Evolutionary conservation across 2,888 invertebrate species (phyloP), one percentile per base, ranked within the genome.

Genomic region (Gastracanthus pulcherrimus): DNA sequence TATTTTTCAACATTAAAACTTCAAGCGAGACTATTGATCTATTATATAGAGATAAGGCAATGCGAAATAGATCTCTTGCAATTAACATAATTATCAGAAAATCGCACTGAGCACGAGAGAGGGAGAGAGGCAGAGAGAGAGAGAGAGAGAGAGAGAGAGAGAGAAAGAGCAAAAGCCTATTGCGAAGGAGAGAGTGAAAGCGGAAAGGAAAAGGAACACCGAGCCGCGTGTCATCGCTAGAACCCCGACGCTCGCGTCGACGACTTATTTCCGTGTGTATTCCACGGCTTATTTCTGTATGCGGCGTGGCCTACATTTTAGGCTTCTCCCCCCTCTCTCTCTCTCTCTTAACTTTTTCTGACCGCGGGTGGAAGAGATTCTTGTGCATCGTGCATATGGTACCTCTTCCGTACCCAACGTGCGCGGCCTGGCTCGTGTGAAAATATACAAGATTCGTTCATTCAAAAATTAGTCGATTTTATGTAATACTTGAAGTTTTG

Each of bases 261-360:
- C 76, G 80, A 72, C 79, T 82, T 80, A 78, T 77, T 80, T 83
- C 84, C 70, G 84, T 79, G 67, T 81, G 72, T 81, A 80, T 75
- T 78, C 55, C 77, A 76, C 60, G n/a, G 83, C 81, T 84, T 86
- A 86, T 85, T 86, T 86, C 86, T 84, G 84, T 84, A 82, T 83
- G 81, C 81, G 77, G 77, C 74, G 70, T 84, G 86, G 82, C 86
- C 86, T 84, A 86, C 86, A 86, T 86, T 84, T 84, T 77, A 76
- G 66, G 19, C 79, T 34, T 34, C 69, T 60, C 67, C 38, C 31
- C n/a, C 11, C 1, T 26, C 7, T 23, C 58, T 38, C 48, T 9
- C 16, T 41, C 48, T 31, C 45, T 29, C 45, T 78, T 13, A 26
- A 70, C 69, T 77, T 79, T 71, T 77, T 70, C 77, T 70, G 51